Base-by-base conservation (phyloP, 2,888 invertebrate genomes). In the Heliconius cydno region DNA sequence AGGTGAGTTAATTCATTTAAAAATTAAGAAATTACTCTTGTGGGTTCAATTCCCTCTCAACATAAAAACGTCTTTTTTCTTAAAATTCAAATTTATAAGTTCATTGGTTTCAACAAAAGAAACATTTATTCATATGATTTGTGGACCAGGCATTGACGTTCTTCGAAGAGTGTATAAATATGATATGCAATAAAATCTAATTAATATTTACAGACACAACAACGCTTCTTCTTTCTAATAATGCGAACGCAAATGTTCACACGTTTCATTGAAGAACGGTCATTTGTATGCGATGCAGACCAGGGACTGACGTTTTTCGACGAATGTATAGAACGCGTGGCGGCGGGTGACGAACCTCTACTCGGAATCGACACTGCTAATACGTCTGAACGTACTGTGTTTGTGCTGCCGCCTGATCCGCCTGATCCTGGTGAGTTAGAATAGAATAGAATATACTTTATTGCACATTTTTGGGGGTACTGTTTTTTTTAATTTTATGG, bases 221-320 rank as follows among this genome's bases (percentile, higher is more conserved):
- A 97, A 78, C 97, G 98, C 89, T 99, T 99, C 95, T 99, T 98
- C 94, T 96, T 96, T 57, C 95, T 98, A 84, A 95, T 99, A 89
- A 97, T 98, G 96, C 97, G 97, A 86, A 99, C 99, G 1, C 99
- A 99, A 94, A 98, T 98, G 98, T 99, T 99, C 94, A 98, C 98
- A 84, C 97, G 99, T 76, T 99, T 99, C 92, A 99, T 99, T 83
- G 99, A 99, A 92, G 99, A 99, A 91, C 96, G 99, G 30, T 99
- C 99, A 85, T 99, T 99, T 93, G 98, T 99, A 0, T 98, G 99
- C n/a, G 99, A 99, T 89, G 98, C 98, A 86, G 99, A 99, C 93
- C 98, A 98, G 81, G 98, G 98, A 72, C 95, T 99, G 79, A 98
- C 94, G 5, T 94, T 94, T 88, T 99, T 99, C 89, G 99, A 99